Conservation (phyloP, 2,113 vertebrate genomes). For the Aphelocoma coerulescens region DNA sequence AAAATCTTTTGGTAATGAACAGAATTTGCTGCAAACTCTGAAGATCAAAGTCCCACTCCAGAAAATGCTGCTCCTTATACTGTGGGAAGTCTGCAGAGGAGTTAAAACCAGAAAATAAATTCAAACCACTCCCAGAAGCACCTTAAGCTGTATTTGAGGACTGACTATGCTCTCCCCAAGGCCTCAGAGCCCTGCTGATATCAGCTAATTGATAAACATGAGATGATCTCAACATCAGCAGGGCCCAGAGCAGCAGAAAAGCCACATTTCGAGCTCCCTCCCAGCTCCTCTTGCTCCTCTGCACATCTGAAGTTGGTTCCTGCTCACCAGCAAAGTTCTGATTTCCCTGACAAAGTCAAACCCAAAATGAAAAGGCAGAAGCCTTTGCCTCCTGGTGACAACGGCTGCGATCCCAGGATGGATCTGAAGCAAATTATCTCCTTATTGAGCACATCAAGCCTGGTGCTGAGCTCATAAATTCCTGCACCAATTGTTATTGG, state of each 20-base stretch:
- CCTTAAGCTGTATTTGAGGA: fast-evolving
- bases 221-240: not conserved
- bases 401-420: not conserved
- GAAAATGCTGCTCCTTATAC: not conserved
- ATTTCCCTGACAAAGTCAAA: not conserved
- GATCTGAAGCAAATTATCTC: not conserved
- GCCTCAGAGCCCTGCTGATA: not conserved
- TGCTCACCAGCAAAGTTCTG: not conserved
- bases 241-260: not conserved
- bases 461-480: not conserved
- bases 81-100: not conserved
- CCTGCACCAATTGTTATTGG: not conserved
- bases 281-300: not conserved
- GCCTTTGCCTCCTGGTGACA: not conserved
- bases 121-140: not conserved
- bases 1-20: not conserved
- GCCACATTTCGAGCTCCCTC: not conserved
- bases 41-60: not conserved
- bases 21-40: not conserved
- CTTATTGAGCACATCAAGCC: not conserved
- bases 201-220: not conserved
- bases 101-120: not conserved
- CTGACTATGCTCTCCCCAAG: not conserved
- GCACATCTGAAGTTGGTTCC: not conserved
- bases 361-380: not conserved